Base-by-base conservation (phyloP, 2,113 vertebrate species). In the Sciurus niger region DNA sequence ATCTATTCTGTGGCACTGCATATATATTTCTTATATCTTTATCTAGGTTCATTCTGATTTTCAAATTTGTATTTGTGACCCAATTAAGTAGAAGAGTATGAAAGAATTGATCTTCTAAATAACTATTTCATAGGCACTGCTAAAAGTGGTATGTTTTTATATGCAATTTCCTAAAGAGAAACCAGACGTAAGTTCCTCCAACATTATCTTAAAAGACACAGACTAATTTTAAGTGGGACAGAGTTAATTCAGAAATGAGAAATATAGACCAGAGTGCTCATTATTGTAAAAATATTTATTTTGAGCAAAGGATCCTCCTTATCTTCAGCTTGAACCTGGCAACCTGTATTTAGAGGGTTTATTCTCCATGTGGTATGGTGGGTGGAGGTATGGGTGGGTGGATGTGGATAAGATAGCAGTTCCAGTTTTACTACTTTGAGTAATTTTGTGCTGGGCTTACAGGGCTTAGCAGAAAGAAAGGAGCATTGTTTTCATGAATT, bases 401-500 rank as follows among this genome's bases (percentile, higher is more conserved):
- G 51, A 25, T 1, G 11, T 43, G 24, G 93, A 43, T 58, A 65
- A 91, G 94, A 93, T 16, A 96, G 67, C 46, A 92, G 10, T 18
- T 86, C 86, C n/a, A 84, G 95, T 94, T 91, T 94, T 79, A 74
- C 86, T 55, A 70, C 97, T 89, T 67, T 85, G 53, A 51, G 3
- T 53, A 68, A 93, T 92, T 96, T 72, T 77, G 89, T 67, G 70
- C 85, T 76, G 28, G 63, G 83, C 55, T 48, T 83, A 72, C 89
- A 85, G 48, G 1, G 20, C 70, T 94, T 25, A 37, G 77, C 1
- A 32, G 67, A 24, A 68, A 67, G 90, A 94, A 76, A 90, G 88
- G 13, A 94, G 77, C 95, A 90, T 94, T 96, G 97, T 95, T 95
- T 94, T 72, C 90, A 40, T 51, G 90, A 77, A 76, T 9, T 68